Conservation (phyloP, 2,797 vertebrate species). For the Phrynocephalus guinanensis region DNA sequence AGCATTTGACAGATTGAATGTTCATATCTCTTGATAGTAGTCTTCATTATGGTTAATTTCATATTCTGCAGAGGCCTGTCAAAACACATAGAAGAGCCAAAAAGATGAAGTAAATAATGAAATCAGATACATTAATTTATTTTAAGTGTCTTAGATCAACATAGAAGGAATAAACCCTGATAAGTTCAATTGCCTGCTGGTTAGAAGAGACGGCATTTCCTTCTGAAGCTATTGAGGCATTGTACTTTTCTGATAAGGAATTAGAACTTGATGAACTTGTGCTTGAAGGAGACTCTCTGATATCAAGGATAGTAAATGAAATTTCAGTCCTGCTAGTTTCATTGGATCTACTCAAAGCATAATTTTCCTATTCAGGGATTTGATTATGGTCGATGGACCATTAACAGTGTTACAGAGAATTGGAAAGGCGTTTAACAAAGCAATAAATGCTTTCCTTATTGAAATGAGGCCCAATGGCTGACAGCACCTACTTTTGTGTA, state of each 20-base stretch:
- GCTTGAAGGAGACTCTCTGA: neutral
- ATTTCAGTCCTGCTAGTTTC: neutral
- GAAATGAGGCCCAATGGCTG: neutral
- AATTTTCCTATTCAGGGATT: too few species aligned
- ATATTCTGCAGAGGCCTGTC: neutral
- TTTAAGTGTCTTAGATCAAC: neutral
- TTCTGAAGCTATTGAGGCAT: neutral
- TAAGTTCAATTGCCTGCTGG: neutral
- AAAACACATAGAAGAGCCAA: neutral
- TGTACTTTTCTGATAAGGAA: neutral
- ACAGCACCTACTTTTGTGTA: neutral
- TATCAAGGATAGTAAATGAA: neutral
- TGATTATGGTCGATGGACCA: neutral
- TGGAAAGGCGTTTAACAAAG: neutral
- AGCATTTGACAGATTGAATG: neutral
- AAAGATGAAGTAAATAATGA: constrained; percentile 1
- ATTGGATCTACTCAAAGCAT: neutral
- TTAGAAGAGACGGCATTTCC: neutral
- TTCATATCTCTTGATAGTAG: neutral
- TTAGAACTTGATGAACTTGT: neutral
- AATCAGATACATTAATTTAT: neutral
- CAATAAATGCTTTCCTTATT: neutral
- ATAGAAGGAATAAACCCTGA: neutral
- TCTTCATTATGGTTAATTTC: neutral
- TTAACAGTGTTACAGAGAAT: constrained; percentile 6